These are phyloP conservation scores for Dunckerocampus dactyliophorus DNA, from an alignment of 2,113 vertebrate species.

Conservation along the genomic window DNA sequence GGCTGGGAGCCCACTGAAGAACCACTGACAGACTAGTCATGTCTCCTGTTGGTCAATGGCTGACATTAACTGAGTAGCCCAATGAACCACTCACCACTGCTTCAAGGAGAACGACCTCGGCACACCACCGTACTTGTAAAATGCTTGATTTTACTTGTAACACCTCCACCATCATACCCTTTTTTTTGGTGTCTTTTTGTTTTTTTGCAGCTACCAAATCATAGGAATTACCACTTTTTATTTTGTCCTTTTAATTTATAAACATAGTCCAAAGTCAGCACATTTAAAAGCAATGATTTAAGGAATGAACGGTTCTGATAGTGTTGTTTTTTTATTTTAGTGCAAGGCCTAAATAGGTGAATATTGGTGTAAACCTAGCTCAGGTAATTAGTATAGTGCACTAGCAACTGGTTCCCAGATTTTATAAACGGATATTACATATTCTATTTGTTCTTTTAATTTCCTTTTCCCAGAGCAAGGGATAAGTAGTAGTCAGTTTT, in stretches of 20 bases:
- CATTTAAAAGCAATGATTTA: not conserved
- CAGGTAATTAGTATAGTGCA: conserved; percentile 55
- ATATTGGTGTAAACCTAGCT: conserved; percentile 49
- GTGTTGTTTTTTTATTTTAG: conserved; percentile 10
- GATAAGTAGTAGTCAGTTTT: conserved; percentile 32
- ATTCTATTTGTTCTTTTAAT: not conserved
- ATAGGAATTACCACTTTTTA: conserved; percentile 30
- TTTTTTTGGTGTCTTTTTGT: conserved; percentile 20
- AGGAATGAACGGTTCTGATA: conserved; percentile 1
- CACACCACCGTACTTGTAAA: conserved; percentile 28
- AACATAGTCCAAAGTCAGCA: conserved; percentile 5
- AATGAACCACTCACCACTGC: conserved; percentile 25
- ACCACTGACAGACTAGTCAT: conserved; percentile 27
- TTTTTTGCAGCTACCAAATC: conserved; percentile 56
- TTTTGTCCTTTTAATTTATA: conserved; percentile 13
- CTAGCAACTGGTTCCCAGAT: conserved; percentile 48
- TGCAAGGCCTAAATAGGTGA: conserved; percentile 39
- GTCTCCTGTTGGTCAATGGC: conserved; percentile 12
- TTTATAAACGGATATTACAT: conserved; percentile 20
- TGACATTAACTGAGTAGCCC: conserved; percentile 22
- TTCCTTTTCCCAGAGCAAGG: conserved; percentile 30
- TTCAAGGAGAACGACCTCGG: conserved; percentile 24
- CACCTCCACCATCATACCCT: conserved; percentile 30
- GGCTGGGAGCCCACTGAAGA: not conserved
- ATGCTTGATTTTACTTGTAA: conserved; percentile 47